Conservation (phyloP, 2,888 invertebrate species). For the Spicauda simplicius region DNA sequence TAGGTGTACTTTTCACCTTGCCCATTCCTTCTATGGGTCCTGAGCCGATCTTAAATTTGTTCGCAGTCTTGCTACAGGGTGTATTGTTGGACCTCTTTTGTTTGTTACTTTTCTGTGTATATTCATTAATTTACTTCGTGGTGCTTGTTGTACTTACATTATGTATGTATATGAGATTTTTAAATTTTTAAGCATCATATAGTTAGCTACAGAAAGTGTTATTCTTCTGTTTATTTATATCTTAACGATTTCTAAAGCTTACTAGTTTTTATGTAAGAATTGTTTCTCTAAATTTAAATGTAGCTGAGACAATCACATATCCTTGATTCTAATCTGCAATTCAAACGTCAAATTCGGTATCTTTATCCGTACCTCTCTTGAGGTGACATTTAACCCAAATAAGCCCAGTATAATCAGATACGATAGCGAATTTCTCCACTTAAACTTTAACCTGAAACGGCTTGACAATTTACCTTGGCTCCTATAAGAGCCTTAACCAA, state of each 20-base stretch:
- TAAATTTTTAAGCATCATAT: no score
- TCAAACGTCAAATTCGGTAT: constrained; percentile 24
- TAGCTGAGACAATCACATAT: background rate
- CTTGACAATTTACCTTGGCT: constrained; percentile 55
- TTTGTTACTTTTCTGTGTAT: background rate
- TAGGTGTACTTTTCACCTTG: constrained; percentile 77
- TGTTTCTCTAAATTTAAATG: background rate
- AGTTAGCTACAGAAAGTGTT: no score
- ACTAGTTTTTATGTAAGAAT: no score
- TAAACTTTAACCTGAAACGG: constrained; percentile 67
- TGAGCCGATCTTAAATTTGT: constrained; percentile 60
- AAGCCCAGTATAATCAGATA: constrained; percentile 46
- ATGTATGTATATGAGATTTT: no score
- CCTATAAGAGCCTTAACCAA: constrained; percentile 75
- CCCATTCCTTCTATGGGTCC: constrained; percentile 48
- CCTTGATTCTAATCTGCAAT: constrained; percentile 13
- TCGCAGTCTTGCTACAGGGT: constrained; percentile 51
- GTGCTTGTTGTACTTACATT: no score
- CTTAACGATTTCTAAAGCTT: no score
- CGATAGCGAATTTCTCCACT: constrained; percentile 56
- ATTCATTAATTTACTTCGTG: background rate
- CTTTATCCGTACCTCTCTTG: constrained; percentile 29
- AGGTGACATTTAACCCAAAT: constrained; percentile 43
- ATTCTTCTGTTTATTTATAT: no score
- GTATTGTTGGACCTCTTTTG: background rate